Evolutionary conservation across 2,888 invertebrate species (phyloP).

Genomic region (Tipula unca): DNA sequence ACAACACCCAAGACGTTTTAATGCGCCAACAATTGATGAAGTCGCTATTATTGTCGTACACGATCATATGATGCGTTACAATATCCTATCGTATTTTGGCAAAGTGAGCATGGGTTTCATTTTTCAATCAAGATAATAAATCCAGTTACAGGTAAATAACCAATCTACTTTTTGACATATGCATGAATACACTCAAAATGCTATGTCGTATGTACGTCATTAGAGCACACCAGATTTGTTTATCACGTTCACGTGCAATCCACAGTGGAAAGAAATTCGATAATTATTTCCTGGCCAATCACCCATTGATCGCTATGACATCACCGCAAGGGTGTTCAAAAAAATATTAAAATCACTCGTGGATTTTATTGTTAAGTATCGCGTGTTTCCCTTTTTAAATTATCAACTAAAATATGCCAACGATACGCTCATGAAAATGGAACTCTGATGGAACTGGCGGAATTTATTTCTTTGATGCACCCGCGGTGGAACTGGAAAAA

Average conservation of each 20-base stretch:
- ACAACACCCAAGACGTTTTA: not conserved
- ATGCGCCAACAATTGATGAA: not conserved
- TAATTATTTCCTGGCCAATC: not conserved
- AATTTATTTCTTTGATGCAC: too few relatives aligned
- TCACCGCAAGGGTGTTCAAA: not conserved
- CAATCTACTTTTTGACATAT: not conserved
- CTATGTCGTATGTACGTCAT: not conserved
- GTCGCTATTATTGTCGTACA: not conserved
- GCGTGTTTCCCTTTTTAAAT: too few relatives aligned
- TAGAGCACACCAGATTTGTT: not conserved
- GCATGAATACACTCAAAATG: not conserved
- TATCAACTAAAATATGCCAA: too few relatives aligned
- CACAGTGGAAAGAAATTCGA: not conserved
- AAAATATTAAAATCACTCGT: not conserved
- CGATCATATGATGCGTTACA: not conserved
- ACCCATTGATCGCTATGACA: not conserved
- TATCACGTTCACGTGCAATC: not conserved
- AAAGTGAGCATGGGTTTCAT: constrained; percentile 24
- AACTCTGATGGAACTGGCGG: too few relatives aligned
- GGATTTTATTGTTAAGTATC: too few relatives aligned
- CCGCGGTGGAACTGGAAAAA: too few relatives aligned
- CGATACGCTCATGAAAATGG: too few relatives aligned
- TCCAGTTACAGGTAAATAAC: not conserved
- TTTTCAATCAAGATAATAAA: not conserved
- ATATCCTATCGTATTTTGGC: constrained; percentile 23